Evolutionary conservation across 2,113 vertebrate species (phyloP).

Genomic region (Bujurquina vittata): DNA sequence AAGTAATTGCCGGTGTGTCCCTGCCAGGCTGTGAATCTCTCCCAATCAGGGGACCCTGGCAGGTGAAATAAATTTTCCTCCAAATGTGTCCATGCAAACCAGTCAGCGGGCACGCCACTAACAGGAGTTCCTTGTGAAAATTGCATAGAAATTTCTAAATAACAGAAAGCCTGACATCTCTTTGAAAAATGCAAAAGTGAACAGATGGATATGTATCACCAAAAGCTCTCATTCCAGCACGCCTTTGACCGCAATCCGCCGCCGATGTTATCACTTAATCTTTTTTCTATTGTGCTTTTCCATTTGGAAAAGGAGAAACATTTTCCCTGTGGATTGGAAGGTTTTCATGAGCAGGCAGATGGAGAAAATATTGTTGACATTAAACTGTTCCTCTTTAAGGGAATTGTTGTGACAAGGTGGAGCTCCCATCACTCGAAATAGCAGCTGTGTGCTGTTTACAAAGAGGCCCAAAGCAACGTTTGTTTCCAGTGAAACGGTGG

Average conservation of each 20-base stretch:
- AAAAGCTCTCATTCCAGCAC: conserved; percentile 43
- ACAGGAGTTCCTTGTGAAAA: conserved; percentile 56
- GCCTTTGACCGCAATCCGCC: conserved; percentile 51
- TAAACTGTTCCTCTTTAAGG: conserved; percentile 85
- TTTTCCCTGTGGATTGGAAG: conserved; percentile 76
- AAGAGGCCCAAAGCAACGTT: conserved; percentile 80
- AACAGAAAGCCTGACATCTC: conserved; percentile 58
- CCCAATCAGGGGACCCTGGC: conserved; percentile 31
- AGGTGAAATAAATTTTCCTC: conserved; percentile 50
- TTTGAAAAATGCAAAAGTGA: conserved; percentile 66
- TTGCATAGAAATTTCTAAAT: conserved; percentile 58
- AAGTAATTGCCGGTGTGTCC: conserved; percentile 71
- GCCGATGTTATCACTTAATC: conserved; percentile 75
- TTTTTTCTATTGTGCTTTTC: conserved; percentile 63
- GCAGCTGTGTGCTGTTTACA: conserved; percentile 82
- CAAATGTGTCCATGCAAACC: conserved; percentile 58
- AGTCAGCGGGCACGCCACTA: conserved; percentile 54
- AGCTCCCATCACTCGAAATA: conserved; percentile 83
- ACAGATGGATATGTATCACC: conserved; percentile 72
- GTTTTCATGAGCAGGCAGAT: conserved; percentile 80
- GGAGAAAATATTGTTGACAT: conserved; percentile 84
- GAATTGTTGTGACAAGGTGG: conserved; percentile 85
- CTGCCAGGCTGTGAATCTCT: conserved; percentile 70
- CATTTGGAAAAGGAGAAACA: conserved; percentile 58
- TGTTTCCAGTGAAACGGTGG: conserved; percentile 78